These are phyloP conservation scores for Macaria liturata DNA, from an alignment of 2,888 invertebrate species.

Conservation along the genomic window DNA sequence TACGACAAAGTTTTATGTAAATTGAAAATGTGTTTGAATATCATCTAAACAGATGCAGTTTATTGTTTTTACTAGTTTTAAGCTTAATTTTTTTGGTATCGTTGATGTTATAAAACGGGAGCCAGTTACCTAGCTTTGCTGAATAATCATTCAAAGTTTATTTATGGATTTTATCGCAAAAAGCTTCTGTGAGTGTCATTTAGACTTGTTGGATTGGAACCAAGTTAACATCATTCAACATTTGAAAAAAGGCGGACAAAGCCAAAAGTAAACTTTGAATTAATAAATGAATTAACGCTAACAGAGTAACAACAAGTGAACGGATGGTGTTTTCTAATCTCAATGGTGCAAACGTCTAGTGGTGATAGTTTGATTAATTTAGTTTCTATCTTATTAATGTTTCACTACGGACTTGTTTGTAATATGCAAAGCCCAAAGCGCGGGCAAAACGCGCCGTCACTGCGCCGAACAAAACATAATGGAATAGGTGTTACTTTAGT, in stretches of 20 bases:
- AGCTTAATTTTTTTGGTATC: background rate
- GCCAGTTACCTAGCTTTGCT: too few relatives aligned
- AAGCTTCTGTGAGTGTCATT: too few relatives aligned
- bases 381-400: slow-evolving; percentile 7
- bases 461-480: background rate
- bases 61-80: background rate
- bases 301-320: slow-evolving; percentile 16
- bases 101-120: too few relatives aligned
- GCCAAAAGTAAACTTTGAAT: too few relatives aligned
- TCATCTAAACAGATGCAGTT: background rate
- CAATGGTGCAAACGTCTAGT: slow-evolving; percentile 66
- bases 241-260: too few relatives aligned
- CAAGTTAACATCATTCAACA: too few relatives aligned
- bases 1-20: background rate
- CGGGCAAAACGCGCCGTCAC: background rate
- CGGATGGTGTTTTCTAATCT: slow-evolving; percentile 44
- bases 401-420: background rate
- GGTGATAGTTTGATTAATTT: slow-evolving; percentile 32
- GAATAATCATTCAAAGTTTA: too few relatives aligned
- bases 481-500: background rate
- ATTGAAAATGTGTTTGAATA: background rate
- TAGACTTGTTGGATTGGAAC: too few relatives aligned
- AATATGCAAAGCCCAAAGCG: background rate
- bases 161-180: too few relatives aligned
- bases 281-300: background rate